A percentile compares a stretch with the other conserved stretches of the same genome.
Evolutionary conservation across 2,888 invertebrate species (phyloP).

Genomic region (Colletes collaris): DNA sequence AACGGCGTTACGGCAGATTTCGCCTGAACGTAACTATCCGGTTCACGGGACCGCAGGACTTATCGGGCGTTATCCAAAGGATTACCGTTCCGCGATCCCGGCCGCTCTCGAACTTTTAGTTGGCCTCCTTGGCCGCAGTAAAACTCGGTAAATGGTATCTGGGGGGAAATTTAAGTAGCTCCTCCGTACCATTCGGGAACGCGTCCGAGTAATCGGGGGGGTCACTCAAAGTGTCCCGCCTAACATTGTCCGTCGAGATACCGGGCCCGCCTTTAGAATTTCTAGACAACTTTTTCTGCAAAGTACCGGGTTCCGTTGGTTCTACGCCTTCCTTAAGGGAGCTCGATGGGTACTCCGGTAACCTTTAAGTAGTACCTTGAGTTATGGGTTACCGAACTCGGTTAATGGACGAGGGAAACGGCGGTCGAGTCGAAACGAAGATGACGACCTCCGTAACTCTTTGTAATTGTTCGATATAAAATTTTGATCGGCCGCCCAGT

Average conservation of each 20-base stretch:
- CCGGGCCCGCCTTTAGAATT: neutral
- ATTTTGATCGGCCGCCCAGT: too few species aligned
- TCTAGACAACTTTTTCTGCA: neutral
- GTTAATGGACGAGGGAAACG: too few species aligned
- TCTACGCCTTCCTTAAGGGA: too few species aligned
- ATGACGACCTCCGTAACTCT: too few species aligned
- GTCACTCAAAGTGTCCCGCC: neutral
- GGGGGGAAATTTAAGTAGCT: slow-evolving; percentile 50
- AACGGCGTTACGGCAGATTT: slow-evolving; percentile 66
- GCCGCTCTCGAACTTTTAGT: slow-evolving; percentile 61
- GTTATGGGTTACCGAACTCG: too few species aligned
- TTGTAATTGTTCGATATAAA: too few species aligned
- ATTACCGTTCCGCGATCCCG: slow-evolving; percentile 71
- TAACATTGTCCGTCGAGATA: neutral
- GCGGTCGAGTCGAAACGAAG: too few species aligned
- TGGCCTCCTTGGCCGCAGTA: slow-evolving; percentile 48
- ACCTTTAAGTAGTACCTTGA: too few species aligned
- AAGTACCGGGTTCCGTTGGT: too few species aligned
- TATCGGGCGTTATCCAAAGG: slow-evolving; percentile 77
- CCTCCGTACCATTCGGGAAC: slow-evolving; percentile 13
- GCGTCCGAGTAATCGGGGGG: slow-evolving; percentile 9
- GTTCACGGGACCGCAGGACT: slow-evolving; percentile 60
- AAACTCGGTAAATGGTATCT: slow-evolving; percentile 63
- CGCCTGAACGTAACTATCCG: slow-evolving; percentile 46
- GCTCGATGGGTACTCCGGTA: neutral